Base-by-base conservation (phyloP, 2,113 vertebrate species). In the Nanorana parkeri region DNA sequence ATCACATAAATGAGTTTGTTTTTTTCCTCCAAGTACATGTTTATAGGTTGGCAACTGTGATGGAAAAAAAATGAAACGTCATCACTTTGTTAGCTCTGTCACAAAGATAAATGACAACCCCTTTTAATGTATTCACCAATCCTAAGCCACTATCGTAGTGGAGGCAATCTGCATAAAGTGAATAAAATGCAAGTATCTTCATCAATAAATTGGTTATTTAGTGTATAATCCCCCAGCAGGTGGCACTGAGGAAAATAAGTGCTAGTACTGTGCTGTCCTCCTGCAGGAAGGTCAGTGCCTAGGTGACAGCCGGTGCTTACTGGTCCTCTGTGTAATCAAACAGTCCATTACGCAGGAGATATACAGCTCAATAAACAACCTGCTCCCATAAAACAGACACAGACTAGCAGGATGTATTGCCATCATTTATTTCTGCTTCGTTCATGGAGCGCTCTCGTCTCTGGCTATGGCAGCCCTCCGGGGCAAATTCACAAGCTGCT, bases 401-500 rank as follows among this genome's bases (percentile, higher is more conserved):
- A 32, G 51, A 29, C 32, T 68, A 54, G 23, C 20, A 66, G 24
- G 61, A 52, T 23, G 52, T 1, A 55, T 66, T 66, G 10, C 24
- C 0, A 67, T 68, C 65, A 20, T 79, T 24, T 68, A 19, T 41
- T 28, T 21, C 20, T 36, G 63, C 19, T n/a, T 16, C 15, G 24
- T 55, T 68, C 21, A 69, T 28, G 41, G 52, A 36, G 52, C 8
- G 36, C 10, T 54, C 56, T 20, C n/a, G 68, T 73, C 58, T 64
- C 36, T 73, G 56, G 15, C 23, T 36, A 65, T 20, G 41, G 72
- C 68, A 55, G 79, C 79, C 58, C 68, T 81, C 79, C 54, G 60
- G 79, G 79, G 72, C 58, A 81, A 55, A 81, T 54, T 52, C 79
- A 81, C 58, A 81, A 64, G n/a, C 58, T 65, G 51, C 15, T 65